Evolutionary conservation across 2,797 vertebrate species (phyloP).

Genomic region (Schizopygopsis pylzovi): DNA sequence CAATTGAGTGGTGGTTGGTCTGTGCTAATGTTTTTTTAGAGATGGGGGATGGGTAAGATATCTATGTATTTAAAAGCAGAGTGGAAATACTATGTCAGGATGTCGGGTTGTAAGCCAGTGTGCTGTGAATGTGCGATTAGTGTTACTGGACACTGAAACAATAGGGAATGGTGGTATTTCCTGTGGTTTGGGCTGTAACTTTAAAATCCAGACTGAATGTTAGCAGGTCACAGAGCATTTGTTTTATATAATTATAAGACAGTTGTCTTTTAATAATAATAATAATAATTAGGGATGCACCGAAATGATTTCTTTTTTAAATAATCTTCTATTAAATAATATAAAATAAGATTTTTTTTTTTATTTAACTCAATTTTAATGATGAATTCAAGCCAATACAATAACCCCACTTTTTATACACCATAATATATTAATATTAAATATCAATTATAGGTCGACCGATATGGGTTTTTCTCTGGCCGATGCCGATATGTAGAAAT

Average conservation of each 20-base stretch:
- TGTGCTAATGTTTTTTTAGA: not conserved
- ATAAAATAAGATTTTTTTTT: too few species aligned
- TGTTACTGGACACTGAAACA: constrained; percentile 20
- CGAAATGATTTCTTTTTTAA: too few species aligned
- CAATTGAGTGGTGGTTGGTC: constrained; percentile 14
- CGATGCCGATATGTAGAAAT: too few species aligned
- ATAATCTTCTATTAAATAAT: too few species aligned
- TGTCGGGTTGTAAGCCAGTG: constrained; percentile 4
- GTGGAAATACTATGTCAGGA: constrained; percentile 38
- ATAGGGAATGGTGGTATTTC: constrained; percentile 1
- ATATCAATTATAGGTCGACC: too few species aligned
- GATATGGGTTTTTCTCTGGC: too few species aligned
- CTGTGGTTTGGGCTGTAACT: constrained; percentile 4
- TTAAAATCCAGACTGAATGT: not conserved
- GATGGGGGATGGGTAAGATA: not conserved
- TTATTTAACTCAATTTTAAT: too few species aligned
- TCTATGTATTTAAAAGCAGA: constrained; percentile 25
- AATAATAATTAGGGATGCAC: not conserved
- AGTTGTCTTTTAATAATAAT: not conserved
- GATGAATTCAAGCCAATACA: too few species aligned
- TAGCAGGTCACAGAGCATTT: not conserved
- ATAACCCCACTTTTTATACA: too few species aligned
- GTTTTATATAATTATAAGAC: too few species aligned
- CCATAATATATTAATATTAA: too few species aligned
- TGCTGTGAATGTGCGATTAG: constrained; percentile 6